These are phyloP conservation scores for Halictus rubicundus DNA, from an alignment of 1,140 invertebrate species.

Conservation along the genomic window DNA sequence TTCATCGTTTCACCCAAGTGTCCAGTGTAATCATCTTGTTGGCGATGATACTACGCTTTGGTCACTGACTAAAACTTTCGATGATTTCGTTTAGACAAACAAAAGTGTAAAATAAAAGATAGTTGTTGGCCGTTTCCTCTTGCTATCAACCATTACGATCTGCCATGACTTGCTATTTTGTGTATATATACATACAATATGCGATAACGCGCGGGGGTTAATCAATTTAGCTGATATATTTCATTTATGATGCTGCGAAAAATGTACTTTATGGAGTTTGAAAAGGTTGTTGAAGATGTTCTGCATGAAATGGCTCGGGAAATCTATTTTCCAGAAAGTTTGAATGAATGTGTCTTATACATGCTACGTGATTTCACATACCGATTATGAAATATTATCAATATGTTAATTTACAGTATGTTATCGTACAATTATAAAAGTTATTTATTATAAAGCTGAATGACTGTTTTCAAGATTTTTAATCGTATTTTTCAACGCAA, in stretches of 20 bases:
- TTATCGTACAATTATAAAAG: background rate
- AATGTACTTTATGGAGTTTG: background rate
- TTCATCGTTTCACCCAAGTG: conserved; percentile 71
- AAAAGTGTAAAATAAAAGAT: background rate
- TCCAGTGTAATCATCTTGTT: conserved; percentile 70
- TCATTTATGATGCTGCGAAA: background rate
- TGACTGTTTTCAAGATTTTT: no score
- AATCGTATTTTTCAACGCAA: no score
- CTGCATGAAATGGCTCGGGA: background rate
- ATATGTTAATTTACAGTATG: background rate
- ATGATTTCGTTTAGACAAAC: background rate
- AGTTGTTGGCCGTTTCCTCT: background rate
- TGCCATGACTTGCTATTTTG: background rate
- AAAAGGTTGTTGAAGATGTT: no score
- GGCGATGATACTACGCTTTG: conserved; percentile 64
- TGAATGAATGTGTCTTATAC: no score
- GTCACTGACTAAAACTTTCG: conserved; percentile 59
- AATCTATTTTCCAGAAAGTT: background rate
- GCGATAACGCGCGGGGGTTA: background rate
- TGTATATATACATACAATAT: background rate
- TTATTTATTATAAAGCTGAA: background rate
- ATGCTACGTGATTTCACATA: no score
- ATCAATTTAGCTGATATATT: background rate
- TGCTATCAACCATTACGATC: background rate
- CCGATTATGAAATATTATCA: no score